These are phyloP conservation scores for Pipistrellus pipistrellus DNA, from an alignment of 2,797 vertebrate species.

Conservation along the genomic window DNA sequence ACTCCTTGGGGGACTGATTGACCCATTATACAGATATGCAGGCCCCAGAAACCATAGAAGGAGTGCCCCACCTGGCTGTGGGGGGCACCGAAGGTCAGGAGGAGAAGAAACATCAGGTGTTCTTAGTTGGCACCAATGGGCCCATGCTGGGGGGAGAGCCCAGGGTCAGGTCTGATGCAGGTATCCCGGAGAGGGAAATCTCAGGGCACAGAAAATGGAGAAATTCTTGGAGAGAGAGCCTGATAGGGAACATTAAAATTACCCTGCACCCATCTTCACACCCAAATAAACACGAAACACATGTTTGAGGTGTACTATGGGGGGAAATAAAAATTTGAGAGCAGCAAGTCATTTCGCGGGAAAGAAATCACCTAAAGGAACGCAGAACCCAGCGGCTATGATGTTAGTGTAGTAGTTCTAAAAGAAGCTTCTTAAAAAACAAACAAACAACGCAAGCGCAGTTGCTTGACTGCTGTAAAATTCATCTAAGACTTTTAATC, in stretches of 20 bases:
- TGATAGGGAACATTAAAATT: background rate
- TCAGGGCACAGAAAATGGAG: background rate
- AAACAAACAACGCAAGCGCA: background rate
- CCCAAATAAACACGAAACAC: background rate
- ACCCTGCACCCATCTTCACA: background rate
- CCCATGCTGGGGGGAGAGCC: too few relatives aligned
- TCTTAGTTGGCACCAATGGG: background rate
- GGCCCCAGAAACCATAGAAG: constrained; percentile 20
- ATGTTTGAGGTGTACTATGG: background rate
- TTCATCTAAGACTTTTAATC: constrained; percentile 49
- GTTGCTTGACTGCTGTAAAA: background rate
- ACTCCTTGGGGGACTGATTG: background rate
- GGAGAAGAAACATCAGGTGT: background rate
- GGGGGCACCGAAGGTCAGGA: background rate
- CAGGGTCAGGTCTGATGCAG: background rate
- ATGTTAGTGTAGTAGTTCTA: background rate
- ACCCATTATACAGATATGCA: background rate
- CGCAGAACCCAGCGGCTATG: background rate
- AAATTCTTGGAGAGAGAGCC: background rate
- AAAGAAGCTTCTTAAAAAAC: background rate
- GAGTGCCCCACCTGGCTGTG: background rate
- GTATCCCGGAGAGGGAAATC: background rate
- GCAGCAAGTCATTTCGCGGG: background rate
- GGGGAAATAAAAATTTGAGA: background rate
- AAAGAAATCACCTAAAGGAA: background rate